A percentile compares a stretch with the other conserved stretches of the same genome.
Conservation (phyloP, 2,888 invertebrate genomes). For the Rhogogaster chlorosoma region DNA sequence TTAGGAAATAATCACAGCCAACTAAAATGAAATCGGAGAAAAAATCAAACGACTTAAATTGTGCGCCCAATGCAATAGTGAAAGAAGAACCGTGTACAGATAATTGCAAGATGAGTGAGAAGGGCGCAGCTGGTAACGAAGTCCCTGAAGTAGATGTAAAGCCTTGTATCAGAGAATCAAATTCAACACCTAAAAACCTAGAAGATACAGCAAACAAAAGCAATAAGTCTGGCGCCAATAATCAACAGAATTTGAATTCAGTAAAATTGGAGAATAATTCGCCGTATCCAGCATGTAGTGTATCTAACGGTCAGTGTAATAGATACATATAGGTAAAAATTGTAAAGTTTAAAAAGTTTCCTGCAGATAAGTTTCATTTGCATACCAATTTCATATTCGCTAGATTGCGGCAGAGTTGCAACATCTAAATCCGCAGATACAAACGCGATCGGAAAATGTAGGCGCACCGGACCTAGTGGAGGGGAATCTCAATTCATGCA, state of each 20-base stretch:
- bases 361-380: neutral
- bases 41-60: constrained; percentile 74
- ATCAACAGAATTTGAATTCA: constrained; percentile 68
- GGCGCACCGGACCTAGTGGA: constrained; percentile 84
- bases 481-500: constrained; percentile 95
- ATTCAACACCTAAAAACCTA: constrained; percentile 68
- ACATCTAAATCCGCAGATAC: constrained; percentile 78
- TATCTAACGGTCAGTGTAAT: constrained; percentile 64
- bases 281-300: constrained; percentile 69
- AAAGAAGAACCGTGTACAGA: constrained; percentile 75
- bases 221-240: constrained; percentile 66
- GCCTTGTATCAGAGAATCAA: constrained; percentile 71
- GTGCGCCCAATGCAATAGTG: constrained; percentile 72
- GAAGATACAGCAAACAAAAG: constrained; percentile 68
- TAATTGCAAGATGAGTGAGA: constrained; percentile 69
- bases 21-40: constrained; percentile 76
- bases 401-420: constrained; percentile 66
- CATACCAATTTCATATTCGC: neutral
- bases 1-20: neutral
- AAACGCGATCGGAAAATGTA: constrained; percentile 88
- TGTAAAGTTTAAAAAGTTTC: neutral
- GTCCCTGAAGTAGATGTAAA: constrained; percentile 69
- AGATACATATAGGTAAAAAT: neutral
- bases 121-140: constrained; percentile 68
- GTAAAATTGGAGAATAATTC: constrained; percentile 72